phyloP scores from a whole-genome alignment of 2,888 invertebrate genomes.

The Trimorus sp. region DNA sequence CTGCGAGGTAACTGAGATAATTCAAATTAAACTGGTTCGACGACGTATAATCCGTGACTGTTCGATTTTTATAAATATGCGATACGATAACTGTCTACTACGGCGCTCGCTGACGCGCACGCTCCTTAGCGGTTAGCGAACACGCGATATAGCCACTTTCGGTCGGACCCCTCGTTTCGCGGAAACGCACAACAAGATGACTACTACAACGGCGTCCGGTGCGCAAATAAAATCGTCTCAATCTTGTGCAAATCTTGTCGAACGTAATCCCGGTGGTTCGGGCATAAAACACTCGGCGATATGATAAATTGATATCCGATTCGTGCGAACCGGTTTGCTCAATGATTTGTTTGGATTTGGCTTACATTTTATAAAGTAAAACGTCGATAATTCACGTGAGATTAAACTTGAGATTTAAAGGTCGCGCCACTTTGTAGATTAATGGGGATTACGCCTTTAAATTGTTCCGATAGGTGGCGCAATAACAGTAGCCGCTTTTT shows the following conservation, averaged over 20 bases:
- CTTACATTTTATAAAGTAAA: slow-evolving; percentile 57
- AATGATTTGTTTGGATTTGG: slow-evolving; percentile 63
- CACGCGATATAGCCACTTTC: slow-evolving; percentile 34
- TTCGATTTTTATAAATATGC: slow-evolving; percentile 66
- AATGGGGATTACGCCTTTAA: slow-evolving; percentile 59
- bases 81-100: slow-evolving; percentile 58
- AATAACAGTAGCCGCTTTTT: slow-evolving; percentile 56
- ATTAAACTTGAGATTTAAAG: slow-evolving; percentile 57
- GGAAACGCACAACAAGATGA: slow-evolving; percentile 2
- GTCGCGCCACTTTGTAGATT: slow-evolving; percentile 59
- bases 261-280: slow-evolving; percentile 37
- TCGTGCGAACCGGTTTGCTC: slow-evolving; percentile 53
- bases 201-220: not conserved
- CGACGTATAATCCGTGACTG: slow-evolving; percentile 62
- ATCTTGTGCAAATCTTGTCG: slow-evolving; percentile 35
- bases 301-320: slow-evolving; percentile 60
- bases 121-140: slow-evolving; percentile 51
- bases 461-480: slow-evolving; percentile 56
- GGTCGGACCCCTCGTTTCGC: slow-evolving; percentile 11
- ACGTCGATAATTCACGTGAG: slow-evolving; percentile 59
- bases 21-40: slow-evolving; percentile 54
- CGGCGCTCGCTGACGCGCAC: slow-evolving; percentile 33
- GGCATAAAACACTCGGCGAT: slow-evolving; percentile 49
- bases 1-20: slow-evolving; percentile 30
- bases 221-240: slow-evolving; percentile 37